A percentile compares a stretch with the other conserved stretches of the same genome.
Evolutionary conservation across 1,140 invertebrate species (phyloP).

Genomic region (Microplitis demolitor): DNA sequence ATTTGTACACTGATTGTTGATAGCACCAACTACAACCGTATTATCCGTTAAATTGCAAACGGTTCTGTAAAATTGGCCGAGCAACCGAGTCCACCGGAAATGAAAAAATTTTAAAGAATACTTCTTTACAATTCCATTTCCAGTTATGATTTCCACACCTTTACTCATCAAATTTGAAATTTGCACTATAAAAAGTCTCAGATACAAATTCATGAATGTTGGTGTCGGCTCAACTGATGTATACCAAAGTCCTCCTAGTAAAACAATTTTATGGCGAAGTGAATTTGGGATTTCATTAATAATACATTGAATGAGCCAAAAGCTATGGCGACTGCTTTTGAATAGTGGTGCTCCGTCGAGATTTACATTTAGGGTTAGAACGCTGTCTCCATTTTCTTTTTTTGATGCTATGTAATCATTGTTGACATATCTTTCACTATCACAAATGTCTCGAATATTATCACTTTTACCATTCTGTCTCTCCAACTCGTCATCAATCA

Average conservation of each 20-base stretch:
- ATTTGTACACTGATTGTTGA: background rate
- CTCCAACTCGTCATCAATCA: conserved; percentile 6
- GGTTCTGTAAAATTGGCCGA: conserved; percentile 14
- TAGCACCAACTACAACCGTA: conserved; percentile 22
- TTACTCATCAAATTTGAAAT: conserved; percentile 21
- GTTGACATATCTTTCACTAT: background rate
- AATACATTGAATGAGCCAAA: conserved; percentile 32
- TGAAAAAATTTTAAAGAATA: conserved; percentile 33
- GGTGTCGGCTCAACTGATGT: conserved; percentile 30
- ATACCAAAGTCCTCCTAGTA: conserved; percentile 26
- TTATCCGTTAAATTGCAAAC: conserved; percentile 21
- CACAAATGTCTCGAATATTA: conserved; percentile 1
- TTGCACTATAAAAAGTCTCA: conserved; percentile 30
- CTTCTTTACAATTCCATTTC: conserved; percentile 8
- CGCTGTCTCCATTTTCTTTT: background rate
- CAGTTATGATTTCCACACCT: conserved; percentile 28
- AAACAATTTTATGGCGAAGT: conserved; percentile 26
- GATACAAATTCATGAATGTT: conserved; percentile 36
- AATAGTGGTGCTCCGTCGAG: conserved; percentile 33
- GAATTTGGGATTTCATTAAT: conserved; percentile 30
- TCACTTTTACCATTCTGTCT: background rate
- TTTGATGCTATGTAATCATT: background rate
- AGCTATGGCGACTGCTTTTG: conserved; percentile 24
- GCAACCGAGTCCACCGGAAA: conserved; percentile 25
- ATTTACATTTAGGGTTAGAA: conserved; percentile 30